Base-by-base conservation (phyloP, 1,140 invertebrate species). In the Thalassaphorura encarpata region DNA sequence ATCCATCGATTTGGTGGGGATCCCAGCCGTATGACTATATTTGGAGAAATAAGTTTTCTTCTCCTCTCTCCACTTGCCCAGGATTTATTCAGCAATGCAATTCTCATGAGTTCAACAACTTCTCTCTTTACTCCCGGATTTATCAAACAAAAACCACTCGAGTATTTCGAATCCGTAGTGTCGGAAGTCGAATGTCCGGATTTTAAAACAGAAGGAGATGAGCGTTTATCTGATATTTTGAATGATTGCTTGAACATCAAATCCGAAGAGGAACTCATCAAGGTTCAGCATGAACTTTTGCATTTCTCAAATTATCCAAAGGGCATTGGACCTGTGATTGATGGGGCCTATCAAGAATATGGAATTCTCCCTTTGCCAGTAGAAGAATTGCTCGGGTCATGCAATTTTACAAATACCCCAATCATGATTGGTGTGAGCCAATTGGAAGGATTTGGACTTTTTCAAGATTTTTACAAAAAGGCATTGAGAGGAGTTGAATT, bases 1-100 rank as follows among this genome's bases (percentile, higher is more conserved):
- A 43, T 61, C 11, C 54, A 57, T 53, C 69, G 74, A 40, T 97
- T 97, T 68, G 87, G 87, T 18, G 94, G 93, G 0, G 82, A 92
- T 63, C 74, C 83, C 0, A 75, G 82, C n/a, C 85, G 87, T 54
- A 81, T 97, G 1, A 88, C 87, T 16, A 76, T 97, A 8, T 93
- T 93, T 0, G 89, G 95, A 66, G 83, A 83, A 49, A 78, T 53
- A n/a, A 46, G 46, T 50, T 50, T 52, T 33, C 47, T 61, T 2
- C 39, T 61, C 2, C 18, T 61, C 15, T 47, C 50, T 15, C 55
- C 47, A 28, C 21, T 52, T 19, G 29, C 51, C 3, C 40, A 48
- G 21, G 43, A 46, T 2, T 39, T 61, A 2, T 61, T 56, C 24
- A 49, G 54, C 16, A 43, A 26, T 6, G 59, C 52, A 1, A 50